These are phyloP conservation scores for Rhizomys pruinosus DNA, from an alignment of 2,113 vertebrate genomes.

Conservation along the genomic window DNA sequence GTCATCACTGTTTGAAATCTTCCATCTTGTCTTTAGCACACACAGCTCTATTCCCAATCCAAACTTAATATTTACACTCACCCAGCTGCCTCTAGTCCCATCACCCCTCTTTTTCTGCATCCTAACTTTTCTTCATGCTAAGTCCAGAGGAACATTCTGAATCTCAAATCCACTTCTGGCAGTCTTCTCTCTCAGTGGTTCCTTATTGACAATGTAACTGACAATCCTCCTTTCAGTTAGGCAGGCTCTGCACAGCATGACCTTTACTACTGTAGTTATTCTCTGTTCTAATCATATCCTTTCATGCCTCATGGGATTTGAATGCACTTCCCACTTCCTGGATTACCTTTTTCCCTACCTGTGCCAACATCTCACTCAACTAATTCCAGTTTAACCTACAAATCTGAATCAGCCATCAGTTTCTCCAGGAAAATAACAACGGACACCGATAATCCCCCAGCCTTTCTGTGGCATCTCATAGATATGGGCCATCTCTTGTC, in stretches of 20 bases:
- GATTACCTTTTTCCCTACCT: background rate
- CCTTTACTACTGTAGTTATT: background rate
- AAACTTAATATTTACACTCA: background rate
- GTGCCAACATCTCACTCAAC: background rate
- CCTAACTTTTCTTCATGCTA: background rate
- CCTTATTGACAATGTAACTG: background rate
- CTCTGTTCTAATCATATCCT: background rate
- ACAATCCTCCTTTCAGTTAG: background rate
- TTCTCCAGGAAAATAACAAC: background rate
- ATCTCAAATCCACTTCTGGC: background rate
- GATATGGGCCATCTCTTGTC: too few relatives aligned
- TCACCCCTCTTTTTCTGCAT: background rate
- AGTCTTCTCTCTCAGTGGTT: background rate
- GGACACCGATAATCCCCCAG: background rate
- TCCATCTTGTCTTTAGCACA: background rate
- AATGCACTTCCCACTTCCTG: slow-evolving; percentile 2
- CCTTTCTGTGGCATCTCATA: background rate
- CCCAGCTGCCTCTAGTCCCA: background rate
- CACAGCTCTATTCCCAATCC: background rate
- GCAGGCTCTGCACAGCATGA: background rate
- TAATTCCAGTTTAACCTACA: background rate
- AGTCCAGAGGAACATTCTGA: slow-evolving; percentile 21
- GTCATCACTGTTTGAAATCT: background rate
- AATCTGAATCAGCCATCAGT: background rate
- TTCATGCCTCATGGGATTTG: background rate